Evolutionary conservation across 2,888 invertebrate species (phyloP), one percentile per base, ranked within the genome.

Genomic region (Ephialtes manifestator): DNA sequence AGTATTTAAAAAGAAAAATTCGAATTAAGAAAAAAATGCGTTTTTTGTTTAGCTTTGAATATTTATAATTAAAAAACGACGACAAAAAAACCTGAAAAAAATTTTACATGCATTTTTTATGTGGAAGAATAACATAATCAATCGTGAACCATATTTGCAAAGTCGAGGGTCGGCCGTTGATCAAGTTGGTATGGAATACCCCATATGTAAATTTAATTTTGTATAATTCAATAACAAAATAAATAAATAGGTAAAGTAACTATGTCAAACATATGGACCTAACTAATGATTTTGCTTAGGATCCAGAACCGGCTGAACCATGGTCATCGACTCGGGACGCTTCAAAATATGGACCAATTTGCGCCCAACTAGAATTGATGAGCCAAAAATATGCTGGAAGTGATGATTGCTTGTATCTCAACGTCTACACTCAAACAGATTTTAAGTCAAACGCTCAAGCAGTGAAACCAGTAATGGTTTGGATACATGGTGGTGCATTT

Each of bases 341-440:
- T 0, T 75, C 84, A 0, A 74, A 90, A 7, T 90, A 86, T 20
- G 91, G 92, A 7, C 51, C 79, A 1, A n/a, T 18, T 13, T 89
- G 87, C 51, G 83, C 86, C 4, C 92, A 92, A 39, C 4, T 53
- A 0, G 83, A 91, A 28, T 1, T 76, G 0, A 1, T 88, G 0
- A 35, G 65, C 0, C 60, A 46, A 0, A 2, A 63, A n/a, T 0
- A 83, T 0, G 4, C 68, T 0, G 92, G 93, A 5, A 72, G 85
- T 43, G 93, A 93, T 24, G 93, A 93, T 71, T 93, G 93, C 58
- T 89, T 93, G 4, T 92, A 92, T 70, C 68, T 93, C 7, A 93
- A 93, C 60, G 90, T 93, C 5, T 93, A 91, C 82, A 65, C 81
- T 20, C 71, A 72, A 5, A 10, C 39, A 0, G 51, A 75, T 8